Evolutionary conservation across 2,888 invertebrate genomes (phyloP).

Genomic region (Venusia cambrica): DNA sequence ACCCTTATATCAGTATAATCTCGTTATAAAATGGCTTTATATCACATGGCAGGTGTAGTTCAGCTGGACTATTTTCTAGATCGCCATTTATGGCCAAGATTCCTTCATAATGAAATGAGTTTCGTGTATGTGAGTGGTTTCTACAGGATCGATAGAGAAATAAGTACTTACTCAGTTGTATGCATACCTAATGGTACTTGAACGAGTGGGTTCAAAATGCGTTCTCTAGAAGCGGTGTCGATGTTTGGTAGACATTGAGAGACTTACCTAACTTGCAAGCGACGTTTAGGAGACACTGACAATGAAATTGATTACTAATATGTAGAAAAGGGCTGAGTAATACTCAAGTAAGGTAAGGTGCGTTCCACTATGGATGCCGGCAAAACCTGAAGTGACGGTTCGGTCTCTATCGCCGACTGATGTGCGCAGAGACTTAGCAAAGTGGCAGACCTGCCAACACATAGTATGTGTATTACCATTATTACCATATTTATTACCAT

Average conservation of each 20-base stretch:
- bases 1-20: slow-evolving; percentile 10
- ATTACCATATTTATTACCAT: no score
- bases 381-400: slow-evolving; percentile 68
- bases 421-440: slow-evolving; percentile 46
- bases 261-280: slow-evolving; percentile 48
- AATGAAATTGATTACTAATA: slow-evolving; percentile 22
- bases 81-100: slow-evolving; percentile 8
- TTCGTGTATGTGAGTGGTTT: slow-evolving; percentile 27
- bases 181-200: slow-evolving; percentile 46
- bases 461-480: no score
- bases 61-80: slow-evolving; percentile 13
- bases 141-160: slow-evolving; percentile 56
- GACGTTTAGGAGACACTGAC: slow-evolving; percentile 36
- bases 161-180: slow-evolving; percentile 48
- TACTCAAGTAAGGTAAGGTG: slow-evolving; percentile 37
- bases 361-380: slow-evolving; percentile 65
- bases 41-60: slow-evolving; percentile 17
- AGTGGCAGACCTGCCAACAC: slow-evolving; percentile 12
- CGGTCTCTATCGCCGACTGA: slow-evolving; percentile 68
- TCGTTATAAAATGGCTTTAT: slow-evolving; percentile 20
- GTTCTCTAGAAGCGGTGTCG: slow-evolving; percentile 46
- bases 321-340: slow-evolving; percentile 6
- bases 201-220: slow-evolving; percentile 46
- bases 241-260: slow-evolving; percentile 39
- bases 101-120: slow-evolving; percentile 6